These are phyloP conservation scores for Mellilla xanthometata DNA, from an alignment of 2,888 invertebrate species.

Conservation along the genomic window DNA sequence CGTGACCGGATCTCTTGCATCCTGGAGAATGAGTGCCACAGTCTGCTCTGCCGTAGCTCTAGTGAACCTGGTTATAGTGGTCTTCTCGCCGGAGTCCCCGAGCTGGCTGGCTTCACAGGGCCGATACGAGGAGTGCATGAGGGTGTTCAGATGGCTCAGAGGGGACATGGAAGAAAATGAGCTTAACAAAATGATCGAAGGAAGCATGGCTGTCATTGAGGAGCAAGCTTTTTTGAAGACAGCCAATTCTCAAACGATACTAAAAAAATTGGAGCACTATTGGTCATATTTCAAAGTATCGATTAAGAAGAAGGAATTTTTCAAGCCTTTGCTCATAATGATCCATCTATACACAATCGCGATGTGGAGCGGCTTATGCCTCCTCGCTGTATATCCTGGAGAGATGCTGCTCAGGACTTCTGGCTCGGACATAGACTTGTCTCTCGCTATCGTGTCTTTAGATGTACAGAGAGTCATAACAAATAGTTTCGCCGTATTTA, in stretches of 20 bases:
- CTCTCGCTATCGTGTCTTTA: slow-evolving; percentile 34
- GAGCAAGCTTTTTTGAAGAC: too few species aligned
- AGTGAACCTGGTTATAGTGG: slow-evolving; percentile 60
- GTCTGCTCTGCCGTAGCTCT: slow-evolving; percentile 69
- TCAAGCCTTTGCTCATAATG: slow-evolving; percentile 47
- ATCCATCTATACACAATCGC: slow-evolving; percentile 41
- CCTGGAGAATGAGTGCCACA: slow-evolving; percentile 79
- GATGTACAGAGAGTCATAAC: slow-evolving; percentile 41
- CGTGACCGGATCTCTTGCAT: slow-evolving; percentile 79
- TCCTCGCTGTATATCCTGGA: slow-evolving; percentile 37
- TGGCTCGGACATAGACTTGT: slow-evolving; percentile 30
- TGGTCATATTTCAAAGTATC: slow-evolving; percentile 35
- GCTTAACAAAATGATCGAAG: slow-evolving; percentile 53
- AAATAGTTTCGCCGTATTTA: slow-evolving; percentile 34
- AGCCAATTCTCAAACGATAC: slow-evolving; percentile 33
- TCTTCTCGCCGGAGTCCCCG: slow-evolving; percentile 83
- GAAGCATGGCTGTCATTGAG: slow-evolving; percentile 41
- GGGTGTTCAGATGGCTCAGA: slow-evolving; percentile 80
- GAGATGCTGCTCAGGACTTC: slow-evolving; percentile 36
- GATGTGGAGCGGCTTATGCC: slow-evolving; percentile 42
- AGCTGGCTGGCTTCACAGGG: slow-evolving; percentile 84
- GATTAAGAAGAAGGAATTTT: slow-evolving; percentile 42
- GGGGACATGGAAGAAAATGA: slow-evolving; percentile 70
- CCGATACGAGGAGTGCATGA: slow-evolving; percentile 74
- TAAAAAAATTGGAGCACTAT: slow-evolving; percentile 14